Percentiles rank a stretch among this genome's conserved stretches.
Conservation (phyloP, 2,113 vertebrate genomes). For the Oreotrochilus melanogaster region DNA sequence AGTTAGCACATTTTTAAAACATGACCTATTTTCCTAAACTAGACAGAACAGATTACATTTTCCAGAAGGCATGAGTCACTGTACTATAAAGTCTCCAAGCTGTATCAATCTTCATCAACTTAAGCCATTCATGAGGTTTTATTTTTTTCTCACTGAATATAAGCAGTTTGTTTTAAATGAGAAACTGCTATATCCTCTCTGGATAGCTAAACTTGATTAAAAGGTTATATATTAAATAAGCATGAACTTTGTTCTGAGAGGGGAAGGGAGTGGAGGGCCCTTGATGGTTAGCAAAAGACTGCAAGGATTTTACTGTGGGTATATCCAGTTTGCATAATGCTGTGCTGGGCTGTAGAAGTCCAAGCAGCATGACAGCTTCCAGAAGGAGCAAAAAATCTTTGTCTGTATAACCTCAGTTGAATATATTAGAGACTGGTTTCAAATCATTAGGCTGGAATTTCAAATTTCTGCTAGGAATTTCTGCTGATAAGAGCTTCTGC, state of each 20-base stretch:
- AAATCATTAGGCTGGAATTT: neutral
- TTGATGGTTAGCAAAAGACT: conserved; percentile 34
- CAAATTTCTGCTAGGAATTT: neutral
- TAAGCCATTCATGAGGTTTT: conserved; percentile 62
- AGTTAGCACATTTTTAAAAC: conserved; percentile 67
- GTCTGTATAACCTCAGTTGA: conserved; percentile 2
- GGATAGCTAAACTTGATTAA: conserved; percentile 34
- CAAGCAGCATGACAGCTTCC: neutral
- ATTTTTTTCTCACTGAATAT: conserved; percentile 64
- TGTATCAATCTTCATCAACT: conserved; percentile 68
- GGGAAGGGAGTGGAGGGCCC: neutral
- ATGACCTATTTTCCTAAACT: conserved; percentile 69
- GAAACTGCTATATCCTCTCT: conserved; percentile 36
- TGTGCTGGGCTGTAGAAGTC: neutral
- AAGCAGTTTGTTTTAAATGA: conserved; percentile 57
- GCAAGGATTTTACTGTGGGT: neutral
- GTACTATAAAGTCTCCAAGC: conserved; percentile 63
- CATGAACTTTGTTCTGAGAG: conserved; percentile 41
- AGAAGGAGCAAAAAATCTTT: neutral
- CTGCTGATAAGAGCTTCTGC: neutral
- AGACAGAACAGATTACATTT: conserved; percentile 68
- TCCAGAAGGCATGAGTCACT: conserved; percentile 71
- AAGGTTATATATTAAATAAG: conserved; percentile 61
- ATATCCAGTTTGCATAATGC: neutral
- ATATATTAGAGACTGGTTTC: neutral